Evolutionary conservation across 2,797 vertebrate species (phyloP).

Genomic region (Tapirus indicus): DNA sequence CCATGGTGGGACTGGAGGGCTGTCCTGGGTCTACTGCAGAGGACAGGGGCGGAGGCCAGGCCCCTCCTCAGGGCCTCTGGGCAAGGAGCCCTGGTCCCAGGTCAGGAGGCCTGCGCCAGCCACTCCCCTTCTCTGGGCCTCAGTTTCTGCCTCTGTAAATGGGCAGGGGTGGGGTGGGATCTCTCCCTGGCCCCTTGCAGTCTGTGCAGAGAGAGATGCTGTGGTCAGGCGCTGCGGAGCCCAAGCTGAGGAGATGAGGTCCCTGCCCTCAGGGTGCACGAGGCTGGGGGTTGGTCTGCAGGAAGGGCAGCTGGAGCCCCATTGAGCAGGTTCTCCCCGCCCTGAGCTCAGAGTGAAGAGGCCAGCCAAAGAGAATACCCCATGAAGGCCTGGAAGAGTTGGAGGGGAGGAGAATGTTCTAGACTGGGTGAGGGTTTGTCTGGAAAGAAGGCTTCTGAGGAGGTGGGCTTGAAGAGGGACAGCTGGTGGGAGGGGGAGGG

Average conservation of each 20-base stretch:
- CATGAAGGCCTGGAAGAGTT: not conserved
- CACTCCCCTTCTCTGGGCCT: not conserved
- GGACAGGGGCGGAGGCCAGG: not conserved
- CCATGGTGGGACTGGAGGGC: not conserved
- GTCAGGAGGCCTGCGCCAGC: not conserved
- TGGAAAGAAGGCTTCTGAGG: not conserved
- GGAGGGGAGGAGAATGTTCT: not conserved
- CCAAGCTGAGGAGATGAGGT: not conserved
- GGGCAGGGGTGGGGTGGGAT: not conserved
- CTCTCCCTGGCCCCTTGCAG: fast-evolving
- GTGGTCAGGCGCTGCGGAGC: fast-evolving
- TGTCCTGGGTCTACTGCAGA: not conserved
- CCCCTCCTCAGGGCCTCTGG: not conserved
- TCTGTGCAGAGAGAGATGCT: not conserved
- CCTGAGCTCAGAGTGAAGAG: not conserved
- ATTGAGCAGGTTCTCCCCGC: not conserved
- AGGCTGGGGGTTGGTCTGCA: not conserved
- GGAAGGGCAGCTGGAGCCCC: not conserved
- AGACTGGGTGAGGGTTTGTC: not conserved
- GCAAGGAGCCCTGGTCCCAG: not conserved
- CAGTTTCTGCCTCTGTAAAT: not conserved
- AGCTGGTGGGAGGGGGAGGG: not conserved
- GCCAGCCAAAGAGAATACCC: not conserved
- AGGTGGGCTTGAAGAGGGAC: fast-evolving
- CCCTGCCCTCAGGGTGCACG: fast-evolving